Conservation (phyloP, 2,113 vertebrate genomes). For the Platysternon megacephalum region DNA sequence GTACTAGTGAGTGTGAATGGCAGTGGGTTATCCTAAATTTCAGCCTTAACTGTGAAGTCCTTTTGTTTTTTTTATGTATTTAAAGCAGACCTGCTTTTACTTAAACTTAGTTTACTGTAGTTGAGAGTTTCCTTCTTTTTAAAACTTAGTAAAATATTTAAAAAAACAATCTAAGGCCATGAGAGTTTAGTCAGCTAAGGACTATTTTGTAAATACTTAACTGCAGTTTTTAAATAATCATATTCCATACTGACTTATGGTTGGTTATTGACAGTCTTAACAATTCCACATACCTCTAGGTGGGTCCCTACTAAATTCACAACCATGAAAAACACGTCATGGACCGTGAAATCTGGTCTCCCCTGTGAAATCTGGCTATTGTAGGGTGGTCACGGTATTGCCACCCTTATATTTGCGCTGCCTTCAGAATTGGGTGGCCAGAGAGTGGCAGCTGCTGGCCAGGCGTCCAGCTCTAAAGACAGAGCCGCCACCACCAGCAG, state of each 20-base stretch:
- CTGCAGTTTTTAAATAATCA: background rate
- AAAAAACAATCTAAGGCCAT: background rate
- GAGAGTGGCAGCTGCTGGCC: no score
- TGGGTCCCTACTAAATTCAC: no score
- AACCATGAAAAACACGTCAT: no score
- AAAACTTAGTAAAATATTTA: background rate
- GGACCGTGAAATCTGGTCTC: no score
- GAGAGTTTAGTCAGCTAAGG: background rate
- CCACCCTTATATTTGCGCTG: no score
- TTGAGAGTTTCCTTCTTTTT: background rate
- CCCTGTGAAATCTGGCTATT: no score
- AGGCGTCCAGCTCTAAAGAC: no score
- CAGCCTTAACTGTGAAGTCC: background rate
- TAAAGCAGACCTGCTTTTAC: background rate
- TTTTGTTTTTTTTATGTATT: background rate
- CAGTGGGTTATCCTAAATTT: background rate
- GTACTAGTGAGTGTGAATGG: background rate
- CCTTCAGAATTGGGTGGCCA: no score
- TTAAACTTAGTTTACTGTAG: background rate
- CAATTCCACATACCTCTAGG: background rate
- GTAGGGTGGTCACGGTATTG: no score
- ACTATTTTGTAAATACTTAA: slow-evolving; percentile 21
- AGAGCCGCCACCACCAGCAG: no score
- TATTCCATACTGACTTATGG: background rate
- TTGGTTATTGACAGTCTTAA: background rate